phyloP scores from a whole-genome alignment of 2,888 invertebrate species.

The Gymnosoma rotundatum region DNA sequence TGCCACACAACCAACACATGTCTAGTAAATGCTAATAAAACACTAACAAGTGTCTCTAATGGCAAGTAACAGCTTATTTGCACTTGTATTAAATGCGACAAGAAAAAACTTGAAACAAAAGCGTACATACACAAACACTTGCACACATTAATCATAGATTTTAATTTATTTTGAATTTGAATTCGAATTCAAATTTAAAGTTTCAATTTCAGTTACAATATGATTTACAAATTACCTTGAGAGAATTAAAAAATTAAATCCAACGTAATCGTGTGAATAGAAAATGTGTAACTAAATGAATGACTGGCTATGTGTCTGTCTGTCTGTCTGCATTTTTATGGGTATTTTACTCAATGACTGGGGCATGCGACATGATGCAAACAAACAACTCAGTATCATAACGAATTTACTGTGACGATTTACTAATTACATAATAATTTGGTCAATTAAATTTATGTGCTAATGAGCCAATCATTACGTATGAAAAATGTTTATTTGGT shows the following conservation, averaged over 20 bases:
- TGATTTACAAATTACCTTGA: slow-evolving; percentile 70
- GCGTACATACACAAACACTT: neutral
- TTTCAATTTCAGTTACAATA: slow-evolving; percentile 51
- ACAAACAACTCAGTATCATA: slow-evolving; percentile 23
- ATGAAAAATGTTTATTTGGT: slow-evolving; percentile 68
- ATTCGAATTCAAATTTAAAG: slow-evolving; percentile 47
- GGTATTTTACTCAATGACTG: slow-evolving; percentile 30
- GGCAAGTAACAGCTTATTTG: neutral
- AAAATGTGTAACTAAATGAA: slow-evolving; percentile 43
- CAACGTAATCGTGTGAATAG: slow-evolving; percentile 55
- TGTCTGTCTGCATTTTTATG: neutral
- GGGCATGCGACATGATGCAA: slow-evolving; percentile 51
- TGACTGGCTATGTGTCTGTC: neutral
- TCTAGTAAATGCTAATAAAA: slow-evolving; percentile 46
- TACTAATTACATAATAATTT: slow-evolving; percentile 80
- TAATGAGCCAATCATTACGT: slow-evolving; percentile 77
- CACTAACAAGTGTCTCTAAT: slow-evolving; percentile 48
- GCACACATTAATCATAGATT: slow-evolving; percentile 31
- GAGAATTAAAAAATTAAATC: slow-evolving; percentile 24
- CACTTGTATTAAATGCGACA: slow-evolving; percentile 16
- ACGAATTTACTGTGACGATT: slow-evolving; percentile 69
- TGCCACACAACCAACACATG: slow-evolving; percentile 62
- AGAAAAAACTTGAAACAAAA: slow-evolving; percentile 3
- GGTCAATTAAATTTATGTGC: slow-evolving; percentile 77
- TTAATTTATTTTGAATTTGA: slow-evolving; percentile 34